These are phyloP conservation scores for Nettapus auritus DNA, from an alignment of 2,113 vertebrate genomes.

Conservation along the genomic window DNA sequence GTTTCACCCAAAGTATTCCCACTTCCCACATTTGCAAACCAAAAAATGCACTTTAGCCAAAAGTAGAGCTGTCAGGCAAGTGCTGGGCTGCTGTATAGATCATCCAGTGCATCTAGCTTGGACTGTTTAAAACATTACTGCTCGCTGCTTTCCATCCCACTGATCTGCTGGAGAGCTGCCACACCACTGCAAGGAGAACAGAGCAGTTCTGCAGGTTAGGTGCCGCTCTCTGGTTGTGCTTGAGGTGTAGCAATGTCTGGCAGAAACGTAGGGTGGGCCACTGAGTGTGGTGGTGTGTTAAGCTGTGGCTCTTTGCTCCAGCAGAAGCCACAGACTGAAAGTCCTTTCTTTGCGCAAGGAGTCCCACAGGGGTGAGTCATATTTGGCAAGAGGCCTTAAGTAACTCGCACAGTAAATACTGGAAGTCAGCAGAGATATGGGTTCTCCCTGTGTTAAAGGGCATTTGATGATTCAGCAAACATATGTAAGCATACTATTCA, in stretches of 20 bases:
- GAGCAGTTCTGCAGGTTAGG: background rate
- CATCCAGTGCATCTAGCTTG: background rate
- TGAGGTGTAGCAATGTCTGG: background rate
- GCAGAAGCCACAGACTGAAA: background rate
- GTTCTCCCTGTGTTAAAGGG: constrained; percentile 4
- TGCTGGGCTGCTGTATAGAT: background rate
- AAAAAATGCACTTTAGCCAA: constrained; percentile 36
- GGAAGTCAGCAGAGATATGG: background rate
- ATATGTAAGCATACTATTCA: background rate
- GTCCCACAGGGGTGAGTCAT: background rate
- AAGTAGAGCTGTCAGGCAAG: background rate
- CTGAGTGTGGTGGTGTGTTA: background rate
- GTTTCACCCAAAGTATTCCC: constrained; percentile 34
- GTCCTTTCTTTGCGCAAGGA: background rate
- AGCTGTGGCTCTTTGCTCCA: background rate
- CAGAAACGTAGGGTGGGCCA: background rate
- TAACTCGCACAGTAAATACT: background rate
- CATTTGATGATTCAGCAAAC: constrained; percentile 48
- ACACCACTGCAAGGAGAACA: background rate
- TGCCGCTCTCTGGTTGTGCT: background rate
- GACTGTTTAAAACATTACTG: background rate
- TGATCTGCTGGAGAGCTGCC: background rate
- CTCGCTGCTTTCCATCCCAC: background rate
- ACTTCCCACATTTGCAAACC: constrained; percentile 60
- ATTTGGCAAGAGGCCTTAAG: background rate